phyloP scores from a whole-genome alignment of 1,140 invertebrate genomes.

The Zophobas morio region DNA sequence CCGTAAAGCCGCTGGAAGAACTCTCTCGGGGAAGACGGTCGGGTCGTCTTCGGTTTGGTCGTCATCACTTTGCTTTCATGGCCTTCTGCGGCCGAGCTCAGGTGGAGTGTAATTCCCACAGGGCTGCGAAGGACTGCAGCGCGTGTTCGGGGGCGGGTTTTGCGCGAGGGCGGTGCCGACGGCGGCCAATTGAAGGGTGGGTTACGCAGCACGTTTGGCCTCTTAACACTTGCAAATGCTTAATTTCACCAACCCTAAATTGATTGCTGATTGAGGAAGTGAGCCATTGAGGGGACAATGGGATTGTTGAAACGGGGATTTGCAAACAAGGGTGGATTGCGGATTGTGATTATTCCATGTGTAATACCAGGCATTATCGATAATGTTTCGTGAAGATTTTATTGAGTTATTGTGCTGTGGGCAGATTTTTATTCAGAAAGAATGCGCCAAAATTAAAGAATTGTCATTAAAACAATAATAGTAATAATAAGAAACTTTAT shows the following conservation, averaged over 20 bases:
- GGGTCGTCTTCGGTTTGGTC: constrained; percentile 65
- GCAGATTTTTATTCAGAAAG: too few relatives aligned
- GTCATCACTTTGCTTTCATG: constrained; percentile 18
- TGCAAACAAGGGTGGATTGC: constrained; percentile 8
- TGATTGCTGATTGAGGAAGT: constrained; percentile 29
- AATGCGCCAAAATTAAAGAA: too few relatives aligned
- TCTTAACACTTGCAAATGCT: constrained; percentile 33
- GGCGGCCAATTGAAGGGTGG: constrained; percentile 22
- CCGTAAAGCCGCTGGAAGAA: constrained; percentile 80
- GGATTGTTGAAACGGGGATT: not conserved
- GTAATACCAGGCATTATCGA: too few relatives aligned
- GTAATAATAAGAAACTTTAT: too few relatives aligned
- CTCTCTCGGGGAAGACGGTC: constrained; percentile 76
- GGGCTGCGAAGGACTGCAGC: not conserved
- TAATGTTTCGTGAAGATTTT: not conserved
- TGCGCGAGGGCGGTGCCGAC: constrained; percentile 23
- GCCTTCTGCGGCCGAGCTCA: constrained; percentile 13
- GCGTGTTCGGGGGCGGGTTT: constrained; percentile 39
- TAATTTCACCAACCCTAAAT: constrained; percentile 23
- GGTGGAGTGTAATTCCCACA: constrained; percentile 12
- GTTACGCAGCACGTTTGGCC: constrained; percentile 26
- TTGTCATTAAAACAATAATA: too few relatives aligned
- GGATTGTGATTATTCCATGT: not conserved
- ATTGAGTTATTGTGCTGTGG: too few relatives aligned
- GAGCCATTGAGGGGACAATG: constrained; percentile 22